Evolutionary conservation across 2,888 invertebrate species (phyloP), one percentile per base, ranked within the genome.

Genomic region (Conomelus anceps): DNA sequence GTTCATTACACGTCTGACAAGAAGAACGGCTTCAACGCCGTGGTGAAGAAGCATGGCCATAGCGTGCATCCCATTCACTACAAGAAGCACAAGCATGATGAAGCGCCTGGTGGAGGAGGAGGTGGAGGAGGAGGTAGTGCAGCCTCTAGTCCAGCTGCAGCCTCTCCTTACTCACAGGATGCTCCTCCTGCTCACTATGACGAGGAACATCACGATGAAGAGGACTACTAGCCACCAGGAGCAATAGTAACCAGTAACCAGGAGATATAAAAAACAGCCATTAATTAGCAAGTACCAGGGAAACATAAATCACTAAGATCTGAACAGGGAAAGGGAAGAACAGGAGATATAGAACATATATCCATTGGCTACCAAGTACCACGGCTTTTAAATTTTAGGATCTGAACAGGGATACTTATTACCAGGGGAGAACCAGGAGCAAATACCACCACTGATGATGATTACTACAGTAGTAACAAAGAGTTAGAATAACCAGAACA

Each of bases 1-100:
- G 92, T 92, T 26, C 92, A 92, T 85, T 92, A 92, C 91, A 92
- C 91, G 4, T 92, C 92, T 0, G 92, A 92, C 91, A 90, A 91
- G 24, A 91, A 92, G 90, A 91, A 91, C 90, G 92, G 92, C 0
- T 92, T 92, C 91, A 92, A 91, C 89, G 92, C 92, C 22, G 91
- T 91, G 63, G 92, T 92, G 87, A 91, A 91, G 89, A 91, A 91
- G 89, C 90, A 90, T 84, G 91, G 91, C 0, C 91, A 91, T 11
- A 91, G 89, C 17, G 89, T 89, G 22, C 91, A 91, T 88, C 89
- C 90, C 7, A 88, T 91, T 86, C 88, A 88, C 88, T 89, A 89
- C 86, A 88, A 88, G 22, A 88, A 89, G 63, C 89, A 89, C 88
- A 86, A 86, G 24, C 86, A 86, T 22, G 86, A 86, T 23, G 86